A percentile compares a stretch with the other conserved stretches of the same genome.
Evolutionary conservation across 1,140 invertebrate species (phyloP).

Genomic region (Artemia franciscana): DNA sequence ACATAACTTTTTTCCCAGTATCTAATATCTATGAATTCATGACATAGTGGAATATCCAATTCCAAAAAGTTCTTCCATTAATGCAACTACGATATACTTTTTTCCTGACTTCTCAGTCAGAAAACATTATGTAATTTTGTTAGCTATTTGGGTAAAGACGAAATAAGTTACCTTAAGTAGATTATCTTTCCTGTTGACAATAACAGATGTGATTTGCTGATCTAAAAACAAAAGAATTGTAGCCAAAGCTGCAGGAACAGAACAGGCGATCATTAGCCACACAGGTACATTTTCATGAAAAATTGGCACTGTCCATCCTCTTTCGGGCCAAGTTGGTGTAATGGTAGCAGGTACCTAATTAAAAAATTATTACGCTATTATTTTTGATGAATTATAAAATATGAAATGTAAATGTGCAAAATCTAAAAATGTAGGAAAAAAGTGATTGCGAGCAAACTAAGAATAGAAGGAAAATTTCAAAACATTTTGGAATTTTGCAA

Average conservation of each 20-base stretch:
- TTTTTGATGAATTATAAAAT: constrained; percentile 4
- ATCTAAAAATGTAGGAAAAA: background rate
- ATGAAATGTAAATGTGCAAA: constrained; percentile 4
- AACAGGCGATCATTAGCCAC: constrained; percentile 55
- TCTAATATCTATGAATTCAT: too few species aligned
- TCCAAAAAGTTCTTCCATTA: too few species aligned
- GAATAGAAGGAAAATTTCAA: too few species aligned
- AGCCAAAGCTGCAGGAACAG: constrained; percentile 72
- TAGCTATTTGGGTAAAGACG: too few species aligned
- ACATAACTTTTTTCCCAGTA: too few species aligned
- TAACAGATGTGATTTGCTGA: constrained; percentile 96
- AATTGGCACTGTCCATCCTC: constrained; percentile 77
- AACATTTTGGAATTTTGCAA: too few species aligned
- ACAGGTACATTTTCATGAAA: constrained; percentile 58
- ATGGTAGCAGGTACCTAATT: constrained; percentile 41
- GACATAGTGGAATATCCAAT: too few species aligned
- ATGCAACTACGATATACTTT: too few species aligned
- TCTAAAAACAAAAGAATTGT: constrained; percentile 99
- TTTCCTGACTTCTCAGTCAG: too few species aligned
- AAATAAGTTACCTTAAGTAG: constrained; percentile 61
- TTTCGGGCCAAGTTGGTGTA: constrained; percentile 51
- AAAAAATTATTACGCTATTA: background rate
- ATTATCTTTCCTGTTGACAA: constrained; percentile 93
- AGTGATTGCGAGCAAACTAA: background rate
- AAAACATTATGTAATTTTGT: too few species aligned